Conservation (phyloP, 2,113 vertebrate genomes). For the Eudorcas thomsonii region DNA sequence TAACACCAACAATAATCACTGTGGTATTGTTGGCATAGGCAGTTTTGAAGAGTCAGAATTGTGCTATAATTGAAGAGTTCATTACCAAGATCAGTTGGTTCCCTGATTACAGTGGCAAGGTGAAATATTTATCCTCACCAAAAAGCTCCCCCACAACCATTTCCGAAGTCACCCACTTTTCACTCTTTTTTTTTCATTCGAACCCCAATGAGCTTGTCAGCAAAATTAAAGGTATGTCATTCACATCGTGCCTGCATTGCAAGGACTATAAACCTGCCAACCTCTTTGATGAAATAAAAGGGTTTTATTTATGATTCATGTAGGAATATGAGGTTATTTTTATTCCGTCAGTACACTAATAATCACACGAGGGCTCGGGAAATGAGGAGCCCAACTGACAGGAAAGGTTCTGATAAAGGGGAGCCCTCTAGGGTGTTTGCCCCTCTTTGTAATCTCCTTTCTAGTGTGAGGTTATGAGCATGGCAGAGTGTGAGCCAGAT, state of each 20-base stretch:
- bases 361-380: constrained; percentile 85
- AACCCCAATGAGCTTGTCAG: constrained; percentile 93
- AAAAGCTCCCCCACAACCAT: constrained; percentile 88
- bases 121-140: constrained; percentile 85
- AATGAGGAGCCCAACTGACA: constrained; percentile 87
- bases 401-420: constrained; percentile 87
- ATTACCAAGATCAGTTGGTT: constrained; percentile 83
- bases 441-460: constrained; percentile 86
- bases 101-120: constrained; percentile 83
- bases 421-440: constrained; percentile 85
- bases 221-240: constrained; percentile 98
- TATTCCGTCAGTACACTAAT: constrained; percentile 89
- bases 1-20: constrained; percentile 75
- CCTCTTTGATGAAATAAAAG: constrained; percentile 90
- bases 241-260: constrained; percentile 88
- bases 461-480: constrained; percentile 80
- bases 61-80: constrained; percentile 84
- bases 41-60: constrained; percentile 79
- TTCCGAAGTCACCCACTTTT: constrained; percentile 90
- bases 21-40: constrained; percentile 71
- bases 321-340: constrained; percentile 89
- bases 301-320: constrained; percentile 91
- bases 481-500: constrained; percentile 80
- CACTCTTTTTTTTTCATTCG: constrained; percentile 83
- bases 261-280: constrained; percentile 94